phyloP scores from a whole-genome alignment of 2,797 vertebrate species.

The Decapterus maruadsi region DNA sequence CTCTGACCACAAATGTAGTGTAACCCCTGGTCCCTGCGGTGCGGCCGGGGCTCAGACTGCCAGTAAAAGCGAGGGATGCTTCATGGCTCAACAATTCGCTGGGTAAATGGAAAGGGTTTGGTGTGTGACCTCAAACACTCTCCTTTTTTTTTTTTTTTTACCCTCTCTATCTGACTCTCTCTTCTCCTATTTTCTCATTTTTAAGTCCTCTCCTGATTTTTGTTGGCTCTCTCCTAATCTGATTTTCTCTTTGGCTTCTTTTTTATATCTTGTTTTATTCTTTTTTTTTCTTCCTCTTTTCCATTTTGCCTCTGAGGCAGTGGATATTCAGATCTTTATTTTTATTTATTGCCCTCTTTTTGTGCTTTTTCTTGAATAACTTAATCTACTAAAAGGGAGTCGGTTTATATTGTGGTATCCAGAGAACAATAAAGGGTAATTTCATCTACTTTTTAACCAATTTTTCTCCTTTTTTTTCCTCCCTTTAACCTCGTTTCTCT shows the following conservation, averaged over 20 bases:
- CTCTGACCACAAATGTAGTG: conserved; percentile 85
- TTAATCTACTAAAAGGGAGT: conserved; percentile 5
- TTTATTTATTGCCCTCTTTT: neutral
- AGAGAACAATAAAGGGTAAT: neutral
- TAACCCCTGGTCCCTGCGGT: conserved; percentile 86
- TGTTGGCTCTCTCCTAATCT: conserved; percentile 13
- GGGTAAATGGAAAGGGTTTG: conserved; percentile 87
- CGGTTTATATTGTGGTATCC: neutral
- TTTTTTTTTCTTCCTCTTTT: neutral
- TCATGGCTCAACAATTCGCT: conserved; percentile 89
- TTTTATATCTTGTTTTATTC: neutral
- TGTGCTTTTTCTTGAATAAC: conserved; percentile 4
- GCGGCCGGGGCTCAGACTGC: conserved; percentile 79
- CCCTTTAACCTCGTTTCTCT: conserved; percentile 1
- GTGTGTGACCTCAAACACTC: conserved; percentile 84
- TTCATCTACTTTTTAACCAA: neutral
- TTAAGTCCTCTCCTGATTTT: conserved; percentile 16
- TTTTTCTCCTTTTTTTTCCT: conserved; percentile 22
- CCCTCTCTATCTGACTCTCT: conserved; percentile 41
- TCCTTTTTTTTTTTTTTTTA: conserved; percentile 39
- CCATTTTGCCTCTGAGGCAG: neutral
- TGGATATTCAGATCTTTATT: neutral
- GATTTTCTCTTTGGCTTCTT: conserved; percentile 2
- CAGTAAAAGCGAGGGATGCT: conserved; percentile 87
- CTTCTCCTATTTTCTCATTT: conserved; percentile 9